These are phyloP conservation scores for Parapsyche elsis DNA, from an alignment of 1,140 invertebrate species.

Conservation along the genomic window DNA sequence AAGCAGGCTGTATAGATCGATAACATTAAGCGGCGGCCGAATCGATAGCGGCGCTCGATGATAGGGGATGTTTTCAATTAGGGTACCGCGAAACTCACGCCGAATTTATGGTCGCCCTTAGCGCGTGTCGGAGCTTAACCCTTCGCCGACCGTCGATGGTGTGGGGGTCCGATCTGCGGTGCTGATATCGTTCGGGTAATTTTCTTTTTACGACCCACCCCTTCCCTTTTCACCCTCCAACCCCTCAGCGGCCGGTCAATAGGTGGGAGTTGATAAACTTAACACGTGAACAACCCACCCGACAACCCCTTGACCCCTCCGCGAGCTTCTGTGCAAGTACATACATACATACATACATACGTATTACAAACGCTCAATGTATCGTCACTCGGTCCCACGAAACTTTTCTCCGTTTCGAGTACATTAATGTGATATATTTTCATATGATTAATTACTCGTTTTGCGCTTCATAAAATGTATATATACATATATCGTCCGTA, in stretches of 20 bases:
- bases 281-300: constrained; percentile 34
- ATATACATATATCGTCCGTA: no score
- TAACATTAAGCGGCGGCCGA: neutral
- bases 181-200: constrained; percentile 41
- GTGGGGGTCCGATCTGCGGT: constrained; percentile 18
- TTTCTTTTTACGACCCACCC: constrained; percentile 45
- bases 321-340: neutral
- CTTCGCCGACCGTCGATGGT: neutral
- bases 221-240: neutral
- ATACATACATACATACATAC: neutral
- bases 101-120: no score
- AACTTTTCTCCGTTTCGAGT: no score
- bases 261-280: constrained; percentile 40
- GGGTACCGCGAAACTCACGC: no score
- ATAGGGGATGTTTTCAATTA: no score
- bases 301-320: constrained; percentile 4
- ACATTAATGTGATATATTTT: no score
- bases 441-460: no score
- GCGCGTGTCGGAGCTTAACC: no score
- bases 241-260: constrained; percentile 10
- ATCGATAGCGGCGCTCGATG: neutral
- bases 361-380: neutral
- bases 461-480: no score
- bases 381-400: constrained; percentile 5
- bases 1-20: neutral